Percentiles rank a stretch among this genome's conserved stretches.
Conservation (phyloP, 2,888 invertebrate genomes). For the Xylota sylvarum region DNA sequence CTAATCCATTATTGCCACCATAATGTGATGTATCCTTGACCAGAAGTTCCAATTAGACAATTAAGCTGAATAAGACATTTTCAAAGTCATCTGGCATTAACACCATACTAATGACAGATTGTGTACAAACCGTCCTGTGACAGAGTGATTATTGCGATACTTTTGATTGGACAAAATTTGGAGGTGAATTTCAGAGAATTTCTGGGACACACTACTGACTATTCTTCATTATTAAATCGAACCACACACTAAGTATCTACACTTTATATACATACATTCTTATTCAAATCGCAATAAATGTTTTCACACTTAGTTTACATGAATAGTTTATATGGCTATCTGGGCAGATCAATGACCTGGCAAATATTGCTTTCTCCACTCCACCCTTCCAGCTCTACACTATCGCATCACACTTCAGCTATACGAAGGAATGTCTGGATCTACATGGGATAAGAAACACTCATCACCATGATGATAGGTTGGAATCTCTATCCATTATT, state of each 20-base stretch:
- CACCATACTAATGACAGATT: neutral
- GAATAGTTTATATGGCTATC: conserved; percentile 32
- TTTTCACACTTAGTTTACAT: conserved; percentile 32
- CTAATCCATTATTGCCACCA: neutral
- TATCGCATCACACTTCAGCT: neutral
- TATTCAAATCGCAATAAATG: conserved; percentile 12
- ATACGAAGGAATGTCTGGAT: neutral
- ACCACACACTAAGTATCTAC: neutral
- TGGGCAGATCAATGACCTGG: too few relatives aligned
- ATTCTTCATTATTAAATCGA: neutral
- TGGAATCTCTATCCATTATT: neutral
- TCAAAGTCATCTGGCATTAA: neutral
- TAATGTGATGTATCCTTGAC: neutral
- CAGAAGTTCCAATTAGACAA: neutral
- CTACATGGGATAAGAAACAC: conserved; percentile 7
- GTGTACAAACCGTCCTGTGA: neutral
- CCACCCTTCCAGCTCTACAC: neutral
- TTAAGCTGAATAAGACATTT: neutral
- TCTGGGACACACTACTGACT: neutral
- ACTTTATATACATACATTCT: neutral
- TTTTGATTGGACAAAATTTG: neutral
- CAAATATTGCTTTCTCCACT: too few relatives aligned
- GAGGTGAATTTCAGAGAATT: neutral
- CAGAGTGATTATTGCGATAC: neutral
- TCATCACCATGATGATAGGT: conserved; percentile 14